A percentile compares a stretch with the other conserved stretches of the same genome.
Evolutionary conservation across 2,113 vertebrate species (phyloP).

Genomic region (Montifringilla adamsi): DNA sequence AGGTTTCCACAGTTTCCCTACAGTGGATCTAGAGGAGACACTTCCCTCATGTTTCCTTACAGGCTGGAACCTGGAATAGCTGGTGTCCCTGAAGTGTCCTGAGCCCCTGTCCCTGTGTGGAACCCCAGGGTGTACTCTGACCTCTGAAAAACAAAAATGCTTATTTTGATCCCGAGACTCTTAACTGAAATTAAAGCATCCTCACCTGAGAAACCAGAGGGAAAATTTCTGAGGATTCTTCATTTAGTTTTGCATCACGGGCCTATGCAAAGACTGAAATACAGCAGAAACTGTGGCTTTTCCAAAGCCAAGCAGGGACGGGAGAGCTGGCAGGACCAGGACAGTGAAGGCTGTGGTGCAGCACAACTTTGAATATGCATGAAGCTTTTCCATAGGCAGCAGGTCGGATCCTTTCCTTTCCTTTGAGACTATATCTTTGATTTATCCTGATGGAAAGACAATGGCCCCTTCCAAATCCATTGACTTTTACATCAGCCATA

Average conservation of each 20-base stretch:
- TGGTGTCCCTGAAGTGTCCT: background rate
- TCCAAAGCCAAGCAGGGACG: rapidly evolving
- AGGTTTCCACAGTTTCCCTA: background rate
- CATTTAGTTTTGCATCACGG: background rate
- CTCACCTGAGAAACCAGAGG: background rate
- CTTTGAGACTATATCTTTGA: background rate
- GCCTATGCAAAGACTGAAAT: background rate
- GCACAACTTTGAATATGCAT: background rate
- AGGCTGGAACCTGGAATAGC: background rate
- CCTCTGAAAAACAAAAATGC: background rate
- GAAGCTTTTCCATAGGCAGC: background rate
- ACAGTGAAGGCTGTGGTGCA: background rate
- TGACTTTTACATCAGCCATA: background rate
- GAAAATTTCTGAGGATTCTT: background rate
- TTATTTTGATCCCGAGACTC: background rate
- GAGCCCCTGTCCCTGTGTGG: background rate
- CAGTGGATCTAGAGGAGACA: background rate
- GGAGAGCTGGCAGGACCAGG: background rate
- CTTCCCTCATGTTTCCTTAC: background rate
- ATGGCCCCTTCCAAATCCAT: background rate
- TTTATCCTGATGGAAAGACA: background rate
- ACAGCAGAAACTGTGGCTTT: background rate
- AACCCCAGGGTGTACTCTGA: background rate
- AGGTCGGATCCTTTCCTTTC: background rate
- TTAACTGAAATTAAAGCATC: background rate